Percentiles rank a stretch among this genome's conserved stretches.
phyloP scores from a whole-genome alignment of 2,113 vertebrate species.

The Ochotona princeps region DNA sequence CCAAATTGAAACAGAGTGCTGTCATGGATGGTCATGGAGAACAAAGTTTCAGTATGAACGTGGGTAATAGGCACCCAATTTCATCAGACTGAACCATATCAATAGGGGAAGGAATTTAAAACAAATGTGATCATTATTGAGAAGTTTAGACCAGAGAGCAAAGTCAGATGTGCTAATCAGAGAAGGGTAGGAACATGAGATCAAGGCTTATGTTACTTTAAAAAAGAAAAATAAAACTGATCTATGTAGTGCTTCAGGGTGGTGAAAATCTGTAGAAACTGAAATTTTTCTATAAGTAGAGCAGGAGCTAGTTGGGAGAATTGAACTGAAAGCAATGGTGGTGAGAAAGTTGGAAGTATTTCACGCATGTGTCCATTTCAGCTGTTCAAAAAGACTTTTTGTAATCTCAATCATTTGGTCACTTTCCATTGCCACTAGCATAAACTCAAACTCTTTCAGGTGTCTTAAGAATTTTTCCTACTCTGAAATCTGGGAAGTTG shows the following conservation, averaged over 20 bases:
- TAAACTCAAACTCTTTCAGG: background rate
- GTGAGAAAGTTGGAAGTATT: background rate
- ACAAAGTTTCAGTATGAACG: background rate
- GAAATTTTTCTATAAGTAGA: background rate
- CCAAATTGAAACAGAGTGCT: background rate
- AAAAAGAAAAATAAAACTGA: background rate
- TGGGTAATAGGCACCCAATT: background rate
- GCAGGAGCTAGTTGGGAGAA: background rate
- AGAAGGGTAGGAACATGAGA: background rate
- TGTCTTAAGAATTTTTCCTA: background rate
- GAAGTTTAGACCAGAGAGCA: background rate
- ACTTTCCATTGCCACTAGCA: background rate
- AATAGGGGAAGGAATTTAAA: background rate
- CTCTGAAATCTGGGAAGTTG: background rate
- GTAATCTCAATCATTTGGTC: background rate
- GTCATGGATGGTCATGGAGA: background rate
- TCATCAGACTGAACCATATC: background rate
- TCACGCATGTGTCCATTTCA: background rate
- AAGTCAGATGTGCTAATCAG: background rate
- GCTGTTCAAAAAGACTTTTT: background rate
- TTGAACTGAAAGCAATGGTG: background rate
- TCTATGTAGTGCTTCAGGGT: background rate
- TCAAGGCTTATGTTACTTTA: background rate
- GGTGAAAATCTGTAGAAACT: background rate
- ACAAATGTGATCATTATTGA: background rate